Evolutionary conservation across 2,888 invertebrate genomes (phyloP), one percentile per base, ranked within the genome.

Genomic region (Arenicola marina): DNA sequence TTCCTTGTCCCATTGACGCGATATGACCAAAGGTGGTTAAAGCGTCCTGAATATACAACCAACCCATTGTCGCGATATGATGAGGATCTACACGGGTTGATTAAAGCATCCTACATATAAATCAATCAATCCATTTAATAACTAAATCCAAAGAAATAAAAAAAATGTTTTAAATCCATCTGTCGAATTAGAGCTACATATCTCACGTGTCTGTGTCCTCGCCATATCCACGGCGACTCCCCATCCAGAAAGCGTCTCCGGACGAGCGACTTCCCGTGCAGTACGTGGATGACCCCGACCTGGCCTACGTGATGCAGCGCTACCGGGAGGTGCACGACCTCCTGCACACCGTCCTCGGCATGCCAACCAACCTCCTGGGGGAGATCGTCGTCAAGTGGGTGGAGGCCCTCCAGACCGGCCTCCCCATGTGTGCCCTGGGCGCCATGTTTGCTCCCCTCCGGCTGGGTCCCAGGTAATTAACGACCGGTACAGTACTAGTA

Each of bases 311-410:
- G 51, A 95, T 99, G 91, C 94, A 95, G 83, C 87, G 99, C 59
- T 99, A 99, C 81, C 88, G 99, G 70, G 97, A 99, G 86, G 91
- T 92, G 7, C 99, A 99, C 83, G 99, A 99, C 86, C 87, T 99
- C 69, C 89, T 93, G 62, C 99, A 99, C 84, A 90, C 95, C 0
- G 61, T 83, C 31, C 87, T 98, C 45, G 89, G 90, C 71, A 96
- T 97, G 94, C 95, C 92, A 43, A 81, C 82, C 11, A 78, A 80
- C 66, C 80, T 82, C 78, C 71, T 83, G n/a, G 68, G 66, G 4
- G 89, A 97, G 88, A 95, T 97, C 4, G 89, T 93, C 15, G 92
- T 99, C 3, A 99, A 99, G 86, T 97, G 97, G 95, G 89, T 99
- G 55, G 99, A 99, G 87, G 98, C 92, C 0, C 88, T 98, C 62